Conservation (phyloP, 2,797 vertebrate genomes). For the Gallinago solitaria region DNA sequence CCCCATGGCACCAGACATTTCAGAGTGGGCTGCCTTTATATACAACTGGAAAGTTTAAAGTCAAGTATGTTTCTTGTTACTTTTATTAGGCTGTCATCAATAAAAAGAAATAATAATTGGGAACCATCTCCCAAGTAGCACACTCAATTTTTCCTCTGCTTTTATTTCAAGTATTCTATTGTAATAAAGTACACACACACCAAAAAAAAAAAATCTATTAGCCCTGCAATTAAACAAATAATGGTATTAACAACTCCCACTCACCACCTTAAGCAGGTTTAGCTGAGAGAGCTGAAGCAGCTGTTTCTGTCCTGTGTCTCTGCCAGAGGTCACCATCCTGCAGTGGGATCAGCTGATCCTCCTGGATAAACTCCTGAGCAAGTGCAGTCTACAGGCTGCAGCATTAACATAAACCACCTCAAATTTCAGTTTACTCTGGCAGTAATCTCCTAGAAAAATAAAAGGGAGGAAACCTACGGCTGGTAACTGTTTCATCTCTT, state of each 20-base stretch:
- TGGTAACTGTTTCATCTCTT: constrained; percentile 26
- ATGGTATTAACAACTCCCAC: constrained; percentile 56
- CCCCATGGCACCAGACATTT: background rate
- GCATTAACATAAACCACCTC: constrained; percentile 51
- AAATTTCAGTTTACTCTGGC: constrained; percentile 56
- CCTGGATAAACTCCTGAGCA: constrained; percentile 54
- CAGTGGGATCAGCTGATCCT: constrained; percentile 57
- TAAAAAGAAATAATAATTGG: background rate
- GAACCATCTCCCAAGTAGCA: background rate
- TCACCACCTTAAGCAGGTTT: constrained; percentile 43
- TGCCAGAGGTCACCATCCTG: constrained; percentile 65
- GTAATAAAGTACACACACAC: background rate
- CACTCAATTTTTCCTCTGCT: background rate
- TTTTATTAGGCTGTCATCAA: background rate
- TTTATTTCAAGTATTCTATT: background rate
- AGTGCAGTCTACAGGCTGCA: constrained; percentile 18
- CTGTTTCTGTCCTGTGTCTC: constrained; percentile 41
- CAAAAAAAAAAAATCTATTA: background rate
- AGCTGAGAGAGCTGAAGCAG: constrained; percentile 46
- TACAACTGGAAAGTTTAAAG: background rate
- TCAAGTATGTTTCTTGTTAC: background rate
- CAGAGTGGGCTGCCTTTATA: background rate
- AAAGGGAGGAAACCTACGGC: constrained; percentile 16
- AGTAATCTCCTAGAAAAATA: constrained; percentile 33
- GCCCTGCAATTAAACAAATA: constrained; percentile 55